Percentiles rank a stretch among this genome's conserved stretches.
Conservation (phyloP, 1,140 invertebrate genomes). For the Drosophila ficusphila region DNA sequence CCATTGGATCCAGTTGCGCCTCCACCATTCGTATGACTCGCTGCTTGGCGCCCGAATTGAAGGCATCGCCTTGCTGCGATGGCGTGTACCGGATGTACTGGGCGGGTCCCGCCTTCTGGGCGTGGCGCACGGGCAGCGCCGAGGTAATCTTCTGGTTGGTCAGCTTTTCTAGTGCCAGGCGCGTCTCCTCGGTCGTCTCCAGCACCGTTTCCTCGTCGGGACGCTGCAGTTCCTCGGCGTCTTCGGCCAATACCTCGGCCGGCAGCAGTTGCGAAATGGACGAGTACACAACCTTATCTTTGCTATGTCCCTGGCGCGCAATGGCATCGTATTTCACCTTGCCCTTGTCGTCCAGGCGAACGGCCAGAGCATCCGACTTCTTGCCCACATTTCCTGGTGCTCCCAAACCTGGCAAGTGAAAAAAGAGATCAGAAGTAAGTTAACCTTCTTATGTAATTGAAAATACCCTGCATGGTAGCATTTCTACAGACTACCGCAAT, state of each 20-base stretch:
- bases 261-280: slow-evolving; percentile 97
- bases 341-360: slow-evolving; percentile 96
- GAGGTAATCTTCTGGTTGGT: slow-evolving; percentile 96
- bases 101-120: slow-evolving; percentile 95
- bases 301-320: slow-evolving; percentile 96
- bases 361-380: slow-evolving; percentile 94
- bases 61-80: slow-evolving; percentile 96
- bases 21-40: slow-evolving; percentile 98
- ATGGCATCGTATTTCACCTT: slow-evolving; percentile 99
- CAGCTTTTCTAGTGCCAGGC: slow-evolving; percentile 92
- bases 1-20: slow-evolving; percentile 98
- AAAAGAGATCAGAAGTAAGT: too few relatives aligned
- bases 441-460: too few relatives aligned
- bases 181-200: slow-evolving; percentile 94
- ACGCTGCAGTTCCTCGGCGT: slow-evolving; percentile 94
- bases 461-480: too few relatives aligned
- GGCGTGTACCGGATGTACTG: slow-evolving; percentile 99
- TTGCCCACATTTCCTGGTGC: slow-evolving; percentile 88
- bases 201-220: slow-evolving; percentile 94
- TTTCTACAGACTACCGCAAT: too few relatives aligned
- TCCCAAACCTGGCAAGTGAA: slow-evolving; percentile 88
- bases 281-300: slow-evolving; percentile 99
- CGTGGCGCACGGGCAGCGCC: slow-evolving; percentile 96
- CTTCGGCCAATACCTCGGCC: slow-evolving; percentile 95
- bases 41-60: slow-evolving; percentile 99